These are phyloP conservation scores for Bostrychus sinensis DNA, from an alignment of 2,113 vertebrate genomes.

Conservation along the genomic window DNA sequence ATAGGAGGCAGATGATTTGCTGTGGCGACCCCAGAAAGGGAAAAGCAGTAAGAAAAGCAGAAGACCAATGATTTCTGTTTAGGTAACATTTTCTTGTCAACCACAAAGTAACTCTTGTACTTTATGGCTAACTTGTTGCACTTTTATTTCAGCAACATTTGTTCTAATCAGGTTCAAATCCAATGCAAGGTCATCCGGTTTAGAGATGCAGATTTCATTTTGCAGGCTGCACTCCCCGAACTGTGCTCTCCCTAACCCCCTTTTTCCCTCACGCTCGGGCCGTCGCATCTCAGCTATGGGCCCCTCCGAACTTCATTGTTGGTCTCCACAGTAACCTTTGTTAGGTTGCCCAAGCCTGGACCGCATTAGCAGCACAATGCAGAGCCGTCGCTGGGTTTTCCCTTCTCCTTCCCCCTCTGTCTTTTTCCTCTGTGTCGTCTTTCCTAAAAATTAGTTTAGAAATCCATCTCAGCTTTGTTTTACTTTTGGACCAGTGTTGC, in stretches of 20 bases:
- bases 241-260: slow-evolving; percentile 41
- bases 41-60: no score
- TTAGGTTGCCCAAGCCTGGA: slow-evolving; percentile 66
- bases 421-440: neutral
- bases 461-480: neutral
- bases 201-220: neutral
- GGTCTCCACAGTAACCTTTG: slow-evolving; percentile 83
- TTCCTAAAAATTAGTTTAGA: neutral
- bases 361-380: slow-evolving; percentile 81
- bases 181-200: slow-evolving; percentile 1
- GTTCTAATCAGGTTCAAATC: slow-evolving; percentile 1
- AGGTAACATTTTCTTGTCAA: no score
- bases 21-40: no score
- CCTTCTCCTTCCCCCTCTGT: slow-evolving; percentile 26
- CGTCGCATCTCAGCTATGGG: slow-evolving; percentile 52
- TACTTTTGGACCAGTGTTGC: neutral
- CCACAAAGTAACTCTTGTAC: no score
- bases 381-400: slow-evolving; percentile 46
- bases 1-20: no score
- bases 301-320: slow-evolving; percentile 73
- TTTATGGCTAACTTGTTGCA: neutral
- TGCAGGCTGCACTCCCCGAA: slow-evolving; percentile 1
- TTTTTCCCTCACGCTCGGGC: slow-evolving; percentile 39
- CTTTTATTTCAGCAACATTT: neutral
- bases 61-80: no score